Evolutionary conservation across 2,113 vertebrate genomes (phyloP), one percentile per base, ranked within the genome.

Genomic region (Paradisaea rubra): DNA sequence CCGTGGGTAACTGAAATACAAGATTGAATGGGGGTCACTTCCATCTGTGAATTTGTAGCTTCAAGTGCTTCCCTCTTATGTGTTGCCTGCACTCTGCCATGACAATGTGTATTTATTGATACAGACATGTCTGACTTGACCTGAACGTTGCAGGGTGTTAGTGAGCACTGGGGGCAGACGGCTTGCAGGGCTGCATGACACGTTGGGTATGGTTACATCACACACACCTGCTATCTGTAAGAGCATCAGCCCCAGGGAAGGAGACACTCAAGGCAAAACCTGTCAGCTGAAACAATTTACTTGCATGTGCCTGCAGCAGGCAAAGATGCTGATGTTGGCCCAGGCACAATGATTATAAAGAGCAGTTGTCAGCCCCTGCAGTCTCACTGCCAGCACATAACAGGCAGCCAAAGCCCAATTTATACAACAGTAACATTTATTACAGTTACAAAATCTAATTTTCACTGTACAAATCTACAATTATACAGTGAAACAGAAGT

Each of bases 41-140:
- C 57, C 12, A 15, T 20, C 18, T 52, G 49, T n/a, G 20, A 81
- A 64, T 56, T 69, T 59, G 49, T 14, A 86, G 15, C 33, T 84
- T 68, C 15, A 42, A 12, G 59, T 64, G 28, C 44, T 45, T 86
- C 44, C 33, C 52, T 44, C 8, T 20, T 3, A 1, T 0, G 1
- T 21, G 41, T 23, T 79, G 47, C 72, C 71, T 74, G 80, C 47
- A 18, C 31, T 42, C 22, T 56, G 28, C 35, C 54, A 25, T 2
- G 49, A 9, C 37, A 39, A 5, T 2, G 28, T 14, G 3, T 10
- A 17, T 50, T 65, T 31, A 57, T 3, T 69, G 42, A 5, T 4
- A 12, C 1, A 78, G 44, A 41, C 0, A 6, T 7, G 19, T 0
- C 25, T 45, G 39, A 21, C 25, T 39, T 4, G 33, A n/a, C 6